phyloP scores from a whole-genome alignment of 2,797 vertebrate genomes.

The Neopelma chrysocephalum region DNA sequence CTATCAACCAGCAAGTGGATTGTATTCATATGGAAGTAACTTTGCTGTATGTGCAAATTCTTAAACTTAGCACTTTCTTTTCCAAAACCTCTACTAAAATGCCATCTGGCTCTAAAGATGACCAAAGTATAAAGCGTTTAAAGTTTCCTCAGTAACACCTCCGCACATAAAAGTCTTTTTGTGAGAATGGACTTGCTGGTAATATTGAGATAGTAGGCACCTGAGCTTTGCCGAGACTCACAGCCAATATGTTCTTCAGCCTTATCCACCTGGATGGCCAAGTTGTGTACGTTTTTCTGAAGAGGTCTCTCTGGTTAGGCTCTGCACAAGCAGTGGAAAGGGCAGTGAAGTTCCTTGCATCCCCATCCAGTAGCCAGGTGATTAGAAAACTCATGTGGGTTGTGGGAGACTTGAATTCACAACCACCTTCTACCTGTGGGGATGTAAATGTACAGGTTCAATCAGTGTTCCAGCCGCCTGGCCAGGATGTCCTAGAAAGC shows the following conservation, averaged over 20 bases:
- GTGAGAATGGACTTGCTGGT: not conserved
- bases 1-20: not conserved
- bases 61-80: not conserved
- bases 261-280: not conserved
- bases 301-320: not conserved
- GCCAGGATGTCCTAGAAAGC: not conserved
- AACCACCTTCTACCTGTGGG: not conserved
- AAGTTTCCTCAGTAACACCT: not conserved
- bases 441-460: not conserved
- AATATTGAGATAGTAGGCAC: not conserved
- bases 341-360: not conserved
- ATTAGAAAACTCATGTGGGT: not conserved
- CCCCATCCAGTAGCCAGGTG: not conserved
- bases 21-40: not conserved
- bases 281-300: not conserved
- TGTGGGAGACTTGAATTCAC: not conserved
- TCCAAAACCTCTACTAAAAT: not conserved
- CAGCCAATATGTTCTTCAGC: not conserved
- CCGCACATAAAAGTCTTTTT: not conserved
- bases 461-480: not conserved
- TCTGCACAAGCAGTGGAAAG: not conserved
- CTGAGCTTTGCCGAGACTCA: not conserved
- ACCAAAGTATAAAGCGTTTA: not conserved
- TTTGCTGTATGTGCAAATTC: not conserved
- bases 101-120: not conserved